Evolutionary conservation across 53 echinoderm and acorn worm species (phyloP), one percentile per base, ranked within the genome.

Genomic region (Glandiceps talaboti): DNA sequence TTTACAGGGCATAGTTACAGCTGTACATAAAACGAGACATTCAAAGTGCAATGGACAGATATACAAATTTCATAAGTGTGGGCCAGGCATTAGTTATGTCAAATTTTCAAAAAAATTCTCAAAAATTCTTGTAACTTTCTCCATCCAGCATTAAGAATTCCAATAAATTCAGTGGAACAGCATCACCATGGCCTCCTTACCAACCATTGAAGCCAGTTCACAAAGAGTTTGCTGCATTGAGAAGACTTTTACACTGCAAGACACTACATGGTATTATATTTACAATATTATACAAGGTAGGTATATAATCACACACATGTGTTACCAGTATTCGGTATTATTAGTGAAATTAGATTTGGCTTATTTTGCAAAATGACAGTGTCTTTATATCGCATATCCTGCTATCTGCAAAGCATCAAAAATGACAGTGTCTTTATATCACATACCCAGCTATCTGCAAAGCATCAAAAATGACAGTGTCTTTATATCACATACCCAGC

Each of bases 11-110:
- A 89, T 91, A 88, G 80, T 99, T 26, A 77, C 93, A 28, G 88
- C 88, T 25, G 92, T 99, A 92, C 93, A 99, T 72, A 87, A 85
- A 75, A 99, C n/a, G 92, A 45, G 99, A 99, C 75, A 92, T 91
- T 78, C 99, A 99, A 79, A 81, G 79, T 33, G 88, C 99, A 20
- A 81, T 93, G 85, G 90, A 91, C 76, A 87, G 88, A 32, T 99
- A 93, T 77, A 93, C 88, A 29, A 33, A n/a, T 90, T 12, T 82
- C 85, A 93, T 99, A 82, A 99, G 99, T 86, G 30, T 74, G 99
- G 99, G 80, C 76, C 33, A 88, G 76, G 1, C 92, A 99, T 12
- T n/a, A n/a, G 93, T 93, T 85, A n/a, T n/a, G n/a, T n/a, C n/a
- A n/a, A n/a, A n/a, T n/a, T n/a, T n/a, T n/a, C n/a, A n/a, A n/a